Evolutionary conservation across 2,797 vertebrate species (phyloP), one percentile per base, ranked within the genome.

Genomic region (Peromyscus nudipes): DNA sequence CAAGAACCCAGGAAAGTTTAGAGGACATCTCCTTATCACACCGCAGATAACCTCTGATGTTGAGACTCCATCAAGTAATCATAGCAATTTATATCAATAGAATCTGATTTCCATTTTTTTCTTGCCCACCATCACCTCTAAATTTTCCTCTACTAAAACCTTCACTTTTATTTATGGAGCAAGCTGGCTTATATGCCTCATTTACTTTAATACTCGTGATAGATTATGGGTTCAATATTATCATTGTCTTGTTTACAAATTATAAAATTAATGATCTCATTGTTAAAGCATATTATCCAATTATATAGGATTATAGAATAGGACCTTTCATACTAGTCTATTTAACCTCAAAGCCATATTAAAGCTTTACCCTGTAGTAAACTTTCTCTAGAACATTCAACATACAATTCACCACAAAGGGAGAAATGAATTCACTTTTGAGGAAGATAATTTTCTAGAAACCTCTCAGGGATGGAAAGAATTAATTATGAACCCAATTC

Each of bases 401-500:
- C 76, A 84, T 91, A 93, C 69, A 87, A 93, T 84, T 9, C 4
- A 95, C n/a, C 23, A 86, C 85, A 82, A 64, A 88, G 19, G 52
- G 7, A 52, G 21, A 87, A 86, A 91, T 64, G 55, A 93, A 69
- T 90, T 95, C 76, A 85, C n/a, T 79, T 62, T 31, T 71, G 46
- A 69, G 65, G 75, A 77, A 90, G n/a, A 96, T 55, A 93, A 75
- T 93, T 85, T 97, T 96, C 46, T 92, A 96, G 84, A 96, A 96
- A 83, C 85, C 87, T 88, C 80, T 57, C 34, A 90, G 76, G 90
- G 57, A 55, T 90, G 52, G 84, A 92, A 94, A 96, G 64, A 93
- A 93, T 91, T 95, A 94, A 95, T 96, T 97, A 97, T 91, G 64
- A 91, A 40, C 65, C 34, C 19, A 92, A 93, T 85, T 94, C 57